phyloP scores from a whole-genome alignment of 2,888 invertebrate genomes.

The Dryobotodes eremita region DNA sequence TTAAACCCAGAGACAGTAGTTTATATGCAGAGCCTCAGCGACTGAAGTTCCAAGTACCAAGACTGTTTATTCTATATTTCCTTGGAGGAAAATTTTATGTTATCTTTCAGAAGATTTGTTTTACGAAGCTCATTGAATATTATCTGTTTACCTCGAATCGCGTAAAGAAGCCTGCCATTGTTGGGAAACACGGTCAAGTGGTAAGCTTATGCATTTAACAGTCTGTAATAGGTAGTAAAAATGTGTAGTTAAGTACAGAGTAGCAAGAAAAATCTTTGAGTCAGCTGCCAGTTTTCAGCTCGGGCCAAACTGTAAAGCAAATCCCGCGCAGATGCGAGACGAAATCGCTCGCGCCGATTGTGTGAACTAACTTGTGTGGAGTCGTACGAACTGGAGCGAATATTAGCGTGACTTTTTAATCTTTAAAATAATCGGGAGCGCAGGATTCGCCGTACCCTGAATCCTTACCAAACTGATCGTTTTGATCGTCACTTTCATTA shows the following conservation, averaged over 20 bases:
- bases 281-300: not conserved
- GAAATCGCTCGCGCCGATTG: no score
- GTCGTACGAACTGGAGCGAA: not conserved
- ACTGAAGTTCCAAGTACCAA: conserved; percentile 42
- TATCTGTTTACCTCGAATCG: conserved; percentile 20
- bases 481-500: not conserved
- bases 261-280: not conserved
- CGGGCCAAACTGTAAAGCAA: no score
- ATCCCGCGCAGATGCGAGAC: not conserved
- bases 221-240: not conserved
- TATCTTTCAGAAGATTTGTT: conserved; percentile 51
- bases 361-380: not conserved
- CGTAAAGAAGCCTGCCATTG: not conserved
- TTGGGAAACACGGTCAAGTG: conserved; percentile 10
- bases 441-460: no score
- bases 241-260: not conserved
- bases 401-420: not conserved
- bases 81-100: conserved; percentile 50
- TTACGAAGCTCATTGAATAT: conserved; percentile 48
- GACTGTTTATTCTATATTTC: conserved; percentile 52
- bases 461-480: not conserved
- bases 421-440: not conserved
- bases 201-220: not conserved
- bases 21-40: conserved; percentile 67
- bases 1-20: conserved; percentile 56